These are phyloP conservation scores for Mycteria americana DNA, from an alignment of 2,797 vertebrate genomes.

Conservation along the genomic window DNA sequence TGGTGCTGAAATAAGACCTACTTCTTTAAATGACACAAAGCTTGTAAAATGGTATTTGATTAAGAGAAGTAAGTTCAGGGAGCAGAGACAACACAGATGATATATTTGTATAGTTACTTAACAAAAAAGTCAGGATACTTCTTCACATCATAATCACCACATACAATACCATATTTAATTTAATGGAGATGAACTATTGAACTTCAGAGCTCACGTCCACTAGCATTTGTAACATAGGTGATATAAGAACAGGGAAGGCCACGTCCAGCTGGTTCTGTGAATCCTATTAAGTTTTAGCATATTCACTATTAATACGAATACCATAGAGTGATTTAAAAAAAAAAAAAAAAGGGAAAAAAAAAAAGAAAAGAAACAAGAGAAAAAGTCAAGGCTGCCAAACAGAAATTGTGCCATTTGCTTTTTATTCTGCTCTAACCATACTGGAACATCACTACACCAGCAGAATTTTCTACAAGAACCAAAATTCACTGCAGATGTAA, in stretches of 20 bases:
- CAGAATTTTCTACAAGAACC: neutral
- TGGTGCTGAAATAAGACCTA: neutral
- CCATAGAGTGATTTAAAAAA: neutral
- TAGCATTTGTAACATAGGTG: neutral
- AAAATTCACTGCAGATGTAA: neutral
- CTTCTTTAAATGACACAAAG: neutral
- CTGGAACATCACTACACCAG: neutral
- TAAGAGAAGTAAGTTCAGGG: neutral
- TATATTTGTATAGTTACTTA: neutral
- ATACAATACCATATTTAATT: neutral
- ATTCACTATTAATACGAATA: neutral
- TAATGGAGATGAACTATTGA: neutral
- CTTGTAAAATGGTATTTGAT: neutral
- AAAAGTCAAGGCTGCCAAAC: neutral
- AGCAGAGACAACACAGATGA: neutral
- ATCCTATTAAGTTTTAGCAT: neutral
- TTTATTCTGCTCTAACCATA: neutral
- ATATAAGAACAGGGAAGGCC: neutral
- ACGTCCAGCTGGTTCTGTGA: neutral
- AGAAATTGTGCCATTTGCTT: neutral
- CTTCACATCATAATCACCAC: neutral
- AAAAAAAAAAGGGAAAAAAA: neutral
- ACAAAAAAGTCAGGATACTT: neutral
- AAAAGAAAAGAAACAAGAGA: neutral
- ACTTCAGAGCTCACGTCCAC: neutral